Base-by-base conservation (phyloP, 2,888 invertebrate genomes). In the Perithous albicinctus region DNA sequence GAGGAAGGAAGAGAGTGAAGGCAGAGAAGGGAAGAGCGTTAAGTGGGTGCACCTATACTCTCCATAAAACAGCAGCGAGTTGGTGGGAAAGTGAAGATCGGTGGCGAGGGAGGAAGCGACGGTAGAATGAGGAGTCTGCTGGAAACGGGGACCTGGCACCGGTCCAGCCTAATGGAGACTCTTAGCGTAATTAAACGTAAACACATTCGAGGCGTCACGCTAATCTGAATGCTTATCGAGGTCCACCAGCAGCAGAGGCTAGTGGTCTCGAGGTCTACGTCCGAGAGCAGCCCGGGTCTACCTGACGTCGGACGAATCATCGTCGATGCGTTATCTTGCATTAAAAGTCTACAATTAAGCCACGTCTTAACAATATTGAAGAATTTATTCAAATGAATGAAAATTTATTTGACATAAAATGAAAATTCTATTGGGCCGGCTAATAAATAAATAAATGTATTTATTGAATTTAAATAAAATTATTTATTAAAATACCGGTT, bases 131-230 rank as follows among this genome's bases (percentile, higher is more conserved):
- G 76, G 63, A 43, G 86, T 85, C 84, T 85, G 86, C 86, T 87
- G 87, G 66, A 76, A 89, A 86, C 86, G 86, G 87, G 88, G 86
- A 86, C 90, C 80, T 92, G 92, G 91, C 92, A 91, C 82, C 87
- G 90, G 91, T 92, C 92, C 92, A 92, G 91, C 91, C 91, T 92
- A 92, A 92, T 92, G 91, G 92, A 92, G 91, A 92, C 92, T 92
- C 92, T 92, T 92, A 92, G 91, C 89, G 91, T 92, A 92, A 92
- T 92, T 92, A 92, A 92, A 92, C 91, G 92, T 92, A 92, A 92
- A 92, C 91, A 92, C 92, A 90, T 92, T 90, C 89, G 90, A 91
- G 91, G 91, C 90, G 92, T 92, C 91, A 89, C 89, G 89, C 91
- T 92, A 91, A 91, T 92, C 92, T 88, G 87, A 91, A 91, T 91